These are phyloP conservation scores for Microcebus tavaratra DNA, from an alignment of 2,113 vertebrate species.

Conservation along the genomic window DNA sequence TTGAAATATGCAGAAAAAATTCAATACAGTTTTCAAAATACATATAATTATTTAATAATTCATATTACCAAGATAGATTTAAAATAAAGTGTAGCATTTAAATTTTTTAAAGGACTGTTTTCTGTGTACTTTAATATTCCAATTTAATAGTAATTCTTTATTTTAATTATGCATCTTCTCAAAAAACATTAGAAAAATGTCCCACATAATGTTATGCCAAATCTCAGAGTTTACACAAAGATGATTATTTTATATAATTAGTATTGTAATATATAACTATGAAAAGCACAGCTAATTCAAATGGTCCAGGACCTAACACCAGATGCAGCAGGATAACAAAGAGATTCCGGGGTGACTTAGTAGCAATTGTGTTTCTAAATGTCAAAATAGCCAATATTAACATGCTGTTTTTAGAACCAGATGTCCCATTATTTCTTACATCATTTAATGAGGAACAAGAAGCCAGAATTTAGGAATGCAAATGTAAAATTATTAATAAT, in stretches of 20 bases:
- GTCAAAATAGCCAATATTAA: not conserved
- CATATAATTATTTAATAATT: not conserved
- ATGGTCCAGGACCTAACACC: not conserved
- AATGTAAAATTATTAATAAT: conserved; percentile 6
- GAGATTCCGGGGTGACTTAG: not conserved
- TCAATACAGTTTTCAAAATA: not conserved
- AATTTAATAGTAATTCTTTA: not conserved
- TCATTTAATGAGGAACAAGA: not conserved
- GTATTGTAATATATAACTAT: not conserved
- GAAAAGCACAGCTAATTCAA: not conserved
- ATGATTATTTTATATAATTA: conserved; percentile 8
- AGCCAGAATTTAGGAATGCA: not conserved
- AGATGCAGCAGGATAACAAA: not conserved
- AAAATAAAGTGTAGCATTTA: not conserved
- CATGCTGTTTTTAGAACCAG: not conserved
- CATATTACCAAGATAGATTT: not conserved
- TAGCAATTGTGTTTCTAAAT: not conserved
- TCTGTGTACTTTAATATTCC: not conserved
- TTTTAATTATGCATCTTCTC: not conserved
- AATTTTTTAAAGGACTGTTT: not conserved
- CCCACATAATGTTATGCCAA: not conserved
- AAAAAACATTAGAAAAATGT: conserved; percentile 21
- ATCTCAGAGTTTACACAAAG: not conserved
- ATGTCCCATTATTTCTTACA: not conserved
- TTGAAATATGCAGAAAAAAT: not conserved